Percentiles rank a stretch among this genome's conserved stretches.
These are phyloP conservation scores for Tokudaia muenninki DNA, from an alignment of 2,797 vertebrate species.

Conservation along the genomic window DNA sequence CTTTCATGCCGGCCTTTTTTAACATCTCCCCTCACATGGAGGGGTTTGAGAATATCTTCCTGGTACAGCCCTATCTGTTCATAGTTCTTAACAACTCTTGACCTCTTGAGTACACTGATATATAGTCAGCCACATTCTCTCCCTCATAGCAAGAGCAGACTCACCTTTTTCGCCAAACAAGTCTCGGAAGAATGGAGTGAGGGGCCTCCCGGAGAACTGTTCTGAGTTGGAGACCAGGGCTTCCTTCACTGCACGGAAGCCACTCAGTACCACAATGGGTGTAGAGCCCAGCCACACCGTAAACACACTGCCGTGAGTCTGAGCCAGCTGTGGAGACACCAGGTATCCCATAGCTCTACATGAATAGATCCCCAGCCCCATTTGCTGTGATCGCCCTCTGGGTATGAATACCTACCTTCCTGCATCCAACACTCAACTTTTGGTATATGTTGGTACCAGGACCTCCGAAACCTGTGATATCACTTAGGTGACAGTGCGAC, in stretches of 20 bases:
- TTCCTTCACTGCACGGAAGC: conserved; percentile 84
- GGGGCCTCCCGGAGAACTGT: conserved; percentile 83
- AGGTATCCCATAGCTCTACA: neutral
- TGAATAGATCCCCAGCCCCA: neutral
- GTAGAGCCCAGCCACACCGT: conserved; percentile 85
- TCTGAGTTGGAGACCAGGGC: conserved; percentile 84
- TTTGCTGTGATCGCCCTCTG: neutral
- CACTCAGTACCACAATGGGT: conserved; percentile 82
- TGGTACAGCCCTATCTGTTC: neutral
- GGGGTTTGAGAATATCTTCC: neutral
- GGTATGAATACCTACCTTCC: neutral
- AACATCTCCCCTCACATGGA: neutral
- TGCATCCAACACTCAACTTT: neutral
- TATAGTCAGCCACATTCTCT: neutral
- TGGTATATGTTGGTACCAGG: too few relatives aligned
- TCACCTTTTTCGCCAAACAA: conserved; percentile 86
- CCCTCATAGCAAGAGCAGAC: neutral
- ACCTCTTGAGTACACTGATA: neutral
- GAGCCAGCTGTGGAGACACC: conserved; percentile 54
- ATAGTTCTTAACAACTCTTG: neutral
- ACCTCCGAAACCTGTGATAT: too few relatives aligned
- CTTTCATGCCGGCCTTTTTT: neutral
- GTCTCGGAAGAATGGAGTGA: conserved; percentile 82
- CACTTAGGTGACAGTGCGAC: too few relatives aligned
- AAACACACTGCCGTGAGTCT: neutral